phyloP scores from a whole-genome alignment of 2,797 vertebrate genomes.

The Hydrolagus colliei region DNA sequence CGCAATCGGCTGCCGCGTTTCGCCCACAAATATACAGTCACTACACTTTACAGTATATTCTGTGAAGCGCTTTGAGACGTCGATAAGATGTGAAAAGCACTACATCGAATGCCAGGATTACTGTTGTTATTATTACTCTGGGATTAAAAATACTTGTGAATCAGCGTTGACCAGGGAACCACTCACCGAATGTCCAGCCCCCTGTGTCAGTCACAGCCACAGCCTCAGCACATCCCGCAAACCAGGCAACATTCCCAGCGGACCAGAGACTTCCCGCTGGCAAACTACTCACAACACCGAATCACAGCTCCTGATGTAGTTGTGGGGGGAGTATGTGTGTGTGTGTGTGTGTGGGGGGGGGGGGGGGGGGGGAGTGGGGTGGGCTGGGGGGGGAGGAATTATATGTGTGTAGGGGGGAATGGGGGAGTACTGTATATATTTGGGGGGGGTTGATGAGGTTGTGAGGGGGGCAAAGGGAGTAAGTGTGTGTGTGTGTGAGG shows the following conservation, averaged over 20 bases:
- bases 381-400: not conserved
- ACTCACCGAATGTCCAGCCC: not conserved
- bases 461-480: too few species aligned
- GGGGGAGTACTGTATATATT: too few species aligned
- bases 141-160: slow-evolving; percentile 4
- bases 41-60: too few species aligned
- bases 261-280: not conserved
- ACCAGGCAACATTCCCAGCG: not conserved
- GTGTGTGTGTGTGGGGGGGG: not conserved
- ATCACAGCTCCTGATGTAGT: not conserved
- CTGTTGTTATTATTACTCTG: too few species aligned
- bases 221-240: too few species aligned
- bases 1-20: too few species aligned
- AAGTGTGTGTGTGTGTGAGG: too few species aligned
- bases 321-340: not conserved
- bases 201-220: not conserved
- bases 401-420: not conserved
- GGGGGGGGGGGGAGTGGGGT: not conserved
- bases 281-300: not conserved
- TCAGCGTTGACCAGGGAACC: not conserved
- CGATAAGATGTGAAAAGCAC: too few species aligned
- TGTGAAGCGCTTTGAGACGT: too few species aligned
- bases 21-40: too few species aligned
- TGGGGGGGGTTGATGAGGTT: too few species aligned
- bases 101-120: too few species aligned